These are phyloP conservation scores for Microhierax caerulescens DNA, from an alignment of 2,797 vertebrate genomes.

Conservation along the genomic window DNA sequence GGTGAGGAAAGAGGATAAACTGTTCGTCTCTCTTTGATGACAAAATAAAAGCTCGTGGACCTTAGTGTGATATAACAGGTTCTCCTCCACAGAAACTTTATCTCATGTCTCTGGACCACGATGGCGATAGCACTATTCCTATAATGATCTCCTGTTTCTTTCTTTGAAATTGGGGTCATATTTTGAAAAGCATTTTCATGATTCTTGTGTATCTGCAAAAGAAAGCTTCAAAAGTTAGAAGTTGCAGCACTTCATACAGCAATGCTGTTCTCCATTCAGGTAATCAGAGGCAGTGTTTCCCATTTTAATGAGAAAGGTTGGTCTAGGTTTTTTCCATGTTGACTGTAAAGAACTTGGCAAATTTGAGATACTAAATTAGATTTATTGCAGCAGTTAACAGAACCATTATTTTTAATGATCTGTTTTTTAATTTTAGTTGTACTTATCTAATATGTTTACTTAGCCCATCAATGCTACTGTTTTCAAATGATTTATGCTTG, in stretches of 20 bases:
- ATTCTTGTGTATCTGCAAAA: not conserved
- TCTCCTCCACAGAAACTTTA: not conserved
- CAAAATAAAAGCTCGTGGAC: not conserved
- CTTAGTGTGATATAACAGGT: not conserved
- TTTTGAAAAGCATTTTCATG: not conserved
- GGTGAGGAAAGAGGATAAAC: not conserved
- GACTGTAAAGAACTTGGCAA: not conserved
- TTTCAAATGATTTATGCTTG: not conserved
- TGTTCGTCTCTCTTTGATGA: not conserved
- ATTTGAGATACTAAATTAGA: not conserved
- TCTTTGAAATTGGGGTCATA: not conserved
- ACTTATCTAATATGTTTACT: not conserved
- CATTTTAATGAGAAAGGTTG: not conserved
- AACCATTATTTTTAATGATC: not conserved
- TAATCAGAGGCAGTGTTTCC: not conserved
- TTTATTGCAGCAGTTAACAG: not conserved
- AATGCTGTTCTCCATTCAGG: not conserved
- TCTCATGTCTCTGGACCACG: not conserved
- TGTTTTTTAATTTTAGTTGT: not conserved
- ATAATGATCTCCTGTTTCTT: not conserved
- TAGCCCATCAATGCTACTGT: not conserved
- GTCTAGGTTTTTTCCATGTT: not conserved
- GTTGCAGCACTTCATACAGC: not conserved
- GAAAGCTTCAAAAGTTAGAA: not conserved
- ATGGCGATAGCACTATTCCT: not conserved